Percentiles rank a stretch among this genome's conserved stretches.
These are phyloP conservation scores for Ciconia stormi DNA, from an alignment of 2,113 vertebrate species.

Conservation along the genomic window DNA sequence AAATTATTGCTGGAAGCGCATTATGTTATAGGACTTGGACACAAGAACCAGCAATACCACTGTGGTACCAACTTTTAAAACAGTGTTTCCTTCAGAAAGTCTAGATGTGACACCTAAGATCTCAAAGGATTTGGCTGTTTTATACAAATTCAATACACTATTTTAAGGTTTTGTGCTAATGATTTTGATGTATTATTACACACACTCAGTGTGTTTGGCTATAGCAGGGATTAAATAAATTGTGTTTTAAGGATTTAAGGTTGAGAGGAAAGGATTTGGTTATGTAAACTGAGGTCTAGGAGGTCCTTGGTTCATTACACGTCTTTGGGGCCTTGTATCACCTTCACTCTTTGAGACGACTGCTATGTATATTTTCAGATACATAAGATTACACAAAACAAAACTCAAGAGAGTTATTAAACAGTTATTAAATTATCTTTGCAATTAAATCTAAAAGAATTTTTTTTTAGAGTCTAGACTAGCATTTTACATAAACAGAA, in stretches of 20 bases:
- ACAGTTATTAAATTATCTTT: neutral
- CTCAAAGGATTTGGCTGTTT: constrained; percentile 39
- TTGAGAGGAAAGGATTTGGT: constrained; percentile 51
- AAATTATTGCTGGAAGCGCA: neutral
- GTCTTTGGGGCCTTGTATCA: neutral
- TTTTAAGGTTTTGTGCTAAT: constrained; percentile 49
- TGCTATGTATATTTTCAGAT: neutral
- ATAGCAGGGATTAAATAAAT: constrained; percentile 62
- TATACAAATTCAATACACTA: constrained; percentile 41
- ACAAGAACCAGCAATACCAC: neutral
- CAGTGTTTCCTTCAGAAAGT: neutral
- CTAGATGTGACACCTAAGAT: neutral
- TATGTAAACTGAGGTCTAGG: constrained; percentile 51
- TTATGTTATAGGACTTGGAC: neutral
- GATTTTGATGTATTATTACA: constrained; percentile 51
- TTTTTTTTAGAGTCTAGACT: neutral
- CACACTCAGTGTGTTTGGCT: constrained; percentile 37
- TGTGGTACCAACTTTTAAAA: neutral
- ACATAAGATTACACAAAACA: neutral
- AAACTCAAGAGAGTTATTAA: neutral
- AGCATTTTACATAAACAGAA: neutral
- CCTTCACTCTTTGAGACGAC: neutral
- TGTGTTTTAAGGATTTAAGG: constrained; percentile 54
- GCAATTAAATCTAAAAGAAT: neutral
- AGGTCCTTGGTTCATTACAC: neutral